Evolutionary conservation across 2,888 invertebrate genomes (phyloP).

Genomic region (Metallyticus violacea): DNA sequence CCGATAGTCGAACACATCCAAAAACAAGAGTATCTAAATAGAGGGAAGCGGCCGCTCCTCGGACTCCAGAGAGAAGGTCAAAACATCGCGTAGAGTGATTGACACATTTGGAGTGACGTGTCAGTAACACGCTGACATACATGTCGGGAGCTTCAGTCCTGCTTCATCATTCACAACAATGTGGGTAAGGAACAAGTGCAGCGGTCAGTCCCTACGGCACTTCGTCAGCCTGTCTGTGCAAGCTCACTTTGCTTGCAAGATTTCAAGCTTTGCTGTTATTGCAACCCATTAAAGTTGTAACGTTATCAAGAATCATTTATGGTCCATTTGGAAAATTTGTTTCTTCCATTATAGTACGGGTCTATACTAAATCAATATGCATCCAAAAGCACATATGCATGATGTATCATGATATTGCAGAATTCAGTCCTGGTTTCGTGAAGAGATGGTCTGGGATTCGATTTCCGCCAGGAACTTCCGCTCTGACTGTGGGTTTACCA

Average conservation of each 20-base stretch:
- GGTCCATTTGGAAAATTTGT: too few species aligned
- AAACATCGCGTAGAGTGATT: background rate
- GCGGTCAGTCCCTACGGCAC: background rate
- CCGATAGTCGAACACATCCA: background rate
- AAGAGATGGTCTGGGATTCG: too few species aligned
- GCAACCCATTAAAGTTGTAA: background rate
- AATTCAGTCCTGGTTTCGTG: too few species aligned
- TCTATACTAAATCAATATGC: too few species aligned
- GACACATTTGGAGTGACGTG: background rate
- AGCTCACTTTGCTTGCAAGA: background rate
- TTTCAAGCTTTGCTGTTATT: background rate
- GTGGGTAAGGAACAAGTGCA: background rate
- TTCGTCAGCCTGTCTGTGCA: background rate
- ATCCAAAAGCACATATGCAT: too few species aligned
- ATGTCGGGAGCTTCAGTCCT: background rate
- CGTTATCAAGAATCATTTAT: too few species aligned
- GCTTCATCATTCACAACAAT: background rate
- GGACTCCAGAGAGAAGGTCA: background rate
- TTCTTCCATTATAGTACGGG: too few species aligned
- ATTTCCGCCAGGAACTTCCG: too few species aligned
- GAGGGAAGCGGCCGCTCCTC: background rate
- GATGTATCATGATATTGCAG: too few species aligned
- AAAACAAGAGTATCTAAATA: background rate
- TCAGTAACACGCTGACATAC: background rate
- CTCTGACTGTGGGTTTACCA: too few species aligned